These are phyloP conservation scores for Drosophila kuntzei DNA, from an alignment of 2,888 invertebrate species.

Conservation along the genomic window DNA sequence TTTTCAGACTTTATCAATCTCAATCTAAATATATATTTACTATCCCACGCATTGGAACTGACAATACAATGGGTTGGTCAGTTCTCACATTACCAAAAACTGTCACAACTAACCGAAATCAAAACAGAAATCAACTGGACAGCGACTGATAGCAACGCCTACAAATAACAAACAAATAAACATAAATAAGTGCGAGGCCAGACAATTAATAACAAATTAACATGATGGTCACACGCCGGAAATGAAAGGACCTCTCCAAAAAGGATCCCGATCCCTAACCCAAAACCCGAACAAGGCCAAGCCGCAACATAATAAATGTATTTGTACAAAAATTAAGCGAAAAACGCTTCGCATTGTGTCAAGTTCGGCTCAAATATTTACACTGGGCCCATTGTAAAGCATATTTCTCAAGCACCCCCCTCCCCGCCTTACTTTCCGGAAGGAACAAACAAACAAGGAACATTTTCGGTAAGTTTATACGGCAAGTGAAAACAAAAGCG, in stretches of 20 bases:
- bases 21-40: slow-evolving; percentile 35
- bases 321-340: slow-evolving; percentile 82
- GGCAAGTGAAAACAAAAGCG: slow-evolving; percentile 71
- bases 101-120: slow-evolving; percentile 50
- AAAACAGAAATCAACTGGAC: slow-evolving; percentile 73
- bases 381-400: slow-evolving; percentile 60
- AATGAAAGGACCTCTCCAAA: slow-evolving; percentile 41
- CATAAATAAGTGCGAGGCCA: slow-evolving; percentile 18
- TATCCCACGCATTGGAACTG: slow-evolving; percentile 41
- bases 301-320: slow-evolving; percentile 67
- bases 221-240: slow-evolving; percentile 79
- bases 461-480: slow-evolving; percentile 62
- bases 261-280: slow-evolving; percentile 25
- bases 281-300: slow-evolving; percentile 31
- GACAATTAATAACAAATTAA: slow-evolving; percentile 85
- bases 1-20: slow-evolving; percentile 25
- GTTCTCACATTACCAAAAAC: slow-evolving; percentile 43
- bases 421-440: slow-evolving; percentile 11
- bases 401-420: slow-evolving; percentile 50
- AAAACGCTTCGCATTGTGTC: slow-evolving; percentile 73
- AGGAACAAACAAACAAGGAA: slow-evolving; percentile 46
- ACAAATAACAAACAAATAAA: slow-evolving; percentile 32
- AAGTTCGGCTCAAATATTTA: slow-evolving; percentile 77
- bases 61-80: slow-evolving; percentile 11
- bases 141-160: slow-evolving; percentile 44